Conservation (phyloP, 2,888 invertebrate species). For the Folsomia manolachei region DNA sequence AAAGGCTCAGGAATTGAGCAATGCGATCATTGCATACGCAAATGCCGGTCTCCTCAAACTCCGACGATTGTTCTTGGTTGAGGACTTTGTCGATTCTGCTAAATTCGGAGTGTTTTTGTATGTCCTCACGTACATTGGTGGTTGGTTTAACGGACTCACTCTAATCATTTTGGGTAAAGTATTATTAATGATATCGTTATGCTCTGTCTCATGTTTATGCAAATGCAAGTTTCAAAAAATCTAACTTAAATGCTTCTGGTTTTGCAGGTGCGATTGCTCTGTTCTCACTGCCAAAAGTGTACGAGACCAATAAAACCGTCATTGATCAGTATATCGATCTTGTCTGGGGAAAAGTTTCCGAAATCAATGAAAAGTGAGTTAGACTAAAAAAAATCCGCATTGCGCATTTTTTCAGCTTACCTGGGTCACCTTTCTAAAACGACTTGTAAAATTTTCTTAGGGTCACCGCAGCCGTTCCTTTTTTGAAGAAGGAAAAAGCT, state of each 20-base stretch:
- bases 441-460: constrained; percentile 57
- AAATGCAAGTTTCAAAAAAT: constrained; percentile 33
- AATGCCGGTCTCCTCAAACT: constrained; percentile 79
- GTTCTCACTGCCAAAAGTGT: constrained; percentile 94
- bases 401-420: not conserved
- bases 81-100: constrained; percentile 91
- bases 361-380: constrained; percentile 83
- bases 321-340: constrained; percentile 87
- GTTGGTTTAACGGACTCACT: constrained; percentile 99
- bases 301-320: constrained; percentile 89
- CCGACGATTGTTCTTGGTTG: constrained; percentile 60
- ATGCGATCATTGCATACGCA: constrained; percentile 79
- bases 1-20: constrained; percentile 83
- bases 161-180: constrained; percentile 83
- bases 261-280: constrained; percentile 81
- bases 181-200: not conserved
- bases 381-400: not conserved
- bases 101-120: constrained; percentile 94
- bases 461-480: constrained; percentile 81
- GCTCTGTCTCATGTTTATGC: not conserved
- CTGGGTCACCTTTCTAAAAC: not conserved
- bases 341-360: constrained; percentile 80
- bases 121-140: constrained; percentile 95
- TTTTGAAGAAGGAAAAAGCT: constrained; percentile 71
- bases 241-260: too few relatives aligned